phyloP scores from a whole-genome alignment of 2,113 vertebrate species.

The Lophotis ruficrista region DNA sequence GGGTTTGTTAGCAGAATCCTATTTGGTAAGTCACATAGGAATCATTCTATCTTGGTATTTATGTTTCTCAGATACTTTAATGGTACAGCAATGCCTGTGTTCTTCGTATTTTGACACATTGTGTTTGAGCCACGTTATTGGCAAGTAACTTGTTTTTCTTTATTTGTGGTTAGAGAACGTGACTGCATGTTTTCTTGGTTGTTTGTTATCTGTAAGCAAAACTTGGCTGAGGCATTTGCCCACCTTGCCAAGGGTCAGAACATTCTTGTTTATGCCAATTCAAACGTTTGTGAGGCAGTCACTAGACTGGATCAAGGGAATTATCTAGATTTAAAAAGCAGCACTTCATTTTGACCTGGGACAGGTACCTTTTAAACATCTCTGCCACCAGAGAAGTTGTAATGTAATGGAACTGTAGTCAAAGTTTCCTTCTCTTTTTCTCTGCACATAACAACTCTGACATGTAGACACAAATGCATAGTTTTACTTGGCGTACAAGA shows the following conservation, averaged over 20 bases:
- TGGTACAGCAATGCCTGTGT: neutral
- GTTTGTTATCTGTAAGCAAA: neutral
- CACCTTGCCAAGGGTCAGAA: neutral
- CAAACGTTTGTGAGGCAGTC: neutral
- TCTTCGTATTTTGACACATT: neutral
- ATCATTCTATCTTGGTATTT: neutral
- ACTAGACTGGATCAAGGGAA: neutral
- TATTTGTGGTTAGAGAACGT: neutral
- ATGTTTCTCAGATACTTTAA: neutral
- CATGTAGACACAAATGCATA: neutral
- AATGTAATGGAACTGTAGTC: neutral
- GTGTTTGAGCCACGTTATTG: neutral
- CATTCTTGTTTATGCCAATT: neutral
- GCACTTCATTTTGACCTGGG: neutral
- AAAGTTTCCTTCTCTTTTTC: neutral
- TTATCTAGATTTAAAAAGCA: neutral
- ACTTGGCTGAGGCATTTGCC: neutral
- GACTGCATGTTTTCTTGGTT: neutral
- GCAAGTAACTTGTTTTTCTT: neutral
- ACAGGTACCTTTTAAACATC: neutral
- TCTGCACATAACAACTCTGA: neutral
- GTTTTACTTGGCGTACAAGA: neutral
- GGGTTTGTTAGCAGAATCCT: neutral
- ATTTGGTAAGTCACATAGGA: neutral
- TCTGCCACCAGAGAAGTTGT: neutral